Evolutionary conservation across 2,888 invertebrate species (phyloP), one percentile per base, ranked within the genome.

Genomic region (Drosophila atroscutellata): DNA sequence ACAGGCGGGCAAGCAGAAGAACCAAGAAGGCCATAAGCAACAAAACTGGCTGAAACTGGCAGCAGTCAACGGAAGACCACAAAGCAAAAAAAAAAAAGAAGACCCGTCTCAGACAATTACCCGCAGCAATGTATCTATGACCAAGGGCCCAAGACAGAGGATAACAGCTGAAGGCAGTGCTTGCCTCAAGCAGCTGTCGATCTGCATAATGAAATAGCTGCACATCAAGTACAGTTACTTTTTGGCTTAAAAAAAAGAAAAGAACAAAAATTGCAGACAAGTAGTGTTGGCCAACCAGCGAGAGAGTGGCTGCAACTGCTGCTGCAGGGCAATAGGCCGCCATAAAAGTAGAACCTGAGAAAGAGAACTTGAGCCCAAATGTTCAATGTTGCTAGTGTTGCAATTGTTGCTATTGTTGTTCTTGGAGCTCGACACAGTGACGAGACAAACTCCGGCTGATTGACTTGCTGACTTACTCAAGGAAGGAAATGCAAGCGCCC

Each of bases 151-250:
- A 20, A 54, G 30, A 20, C 37, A 30, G 67, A 69, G 64, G 74
- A 51, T 55, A 62, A 55, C 24, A 51, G 57, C 62, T 69, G 42
- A 47, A 61, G 55, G 70, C 74, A 37, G n/a, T 49, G 64, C 52
- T 15, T 24, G 24, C 45, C 61, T 64, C 51, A 36, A 62, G 67
- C 70, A 68, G 72, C 63, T 71, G 86, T 71, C 84, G 80, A 86
- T 86, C 84, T 86, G 84, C 82, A 80, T 86, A 86, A 86, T 84
- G 72, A 80, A 81, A 84, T 80, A 71, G 65, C 74, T 45, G 82
- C 63, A 60, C 73, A 83, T 75, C 73, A 81, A 58, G 86, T 72
- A 84, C 84, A 81, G 84, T 84, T 86, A 84, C 64, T 42, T 56
- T 65, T 45, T 60, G 55, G 75, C 57, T 42, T 1, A 42, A 42